Conservation (phyloP, 2,797 vertebrate species). For the Eremophila alpestris region DNA sequence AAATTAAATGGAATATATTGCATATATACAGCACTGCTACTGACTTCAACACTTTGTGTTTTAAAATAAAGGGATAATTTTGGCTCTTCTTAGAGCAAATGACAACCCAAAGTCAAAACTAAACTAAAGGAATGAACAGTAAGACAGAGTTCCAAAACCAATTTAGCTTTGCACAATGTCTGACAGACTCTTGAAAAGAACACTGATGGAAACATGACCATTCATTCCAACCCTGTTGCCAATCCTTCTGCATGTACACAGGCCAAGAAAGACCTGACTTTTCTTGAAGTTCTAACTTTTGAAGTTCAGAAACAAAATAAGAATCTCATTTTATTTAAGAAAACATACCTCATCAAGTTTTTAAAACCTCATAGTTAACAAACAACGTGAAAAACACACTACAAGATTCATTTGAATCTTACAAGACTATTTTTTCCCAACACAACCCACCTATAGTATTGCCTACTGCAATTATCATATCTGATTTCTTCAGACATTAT, state of each 20-base stretch:
- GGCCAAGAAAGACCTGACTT: not conserved
- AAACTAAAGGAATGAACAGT: not conserved
- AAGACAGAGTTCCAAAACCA: not conserved
- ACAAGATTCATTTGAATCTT: not conserved
- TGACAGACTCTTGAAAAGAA: not conserved
- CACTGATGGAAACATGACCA: not conserved
- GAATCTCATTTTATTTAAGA: not conserved
- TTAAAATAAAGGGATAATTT: not conserved
- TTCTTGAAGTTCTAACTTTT: not conserved
- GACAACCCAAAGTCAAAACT: not conserved
- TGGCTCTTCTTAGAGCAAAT: not conserved
- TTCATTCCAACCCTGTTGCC: not conserved
- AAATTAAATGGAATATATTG: not conserved
- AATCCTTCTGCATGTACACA: not conserved
- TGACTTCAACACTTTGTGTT: not conserved
- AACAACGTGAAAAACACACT: not conserved
- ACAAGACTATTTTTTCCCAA: not conserved
- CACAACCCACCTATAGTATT: not conserved
- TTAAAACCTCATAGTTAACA: not conserved
- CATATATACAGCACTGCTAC: not conserved
- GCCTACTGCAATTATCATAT: not conserved
- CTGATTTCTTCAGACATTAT: not conserved
- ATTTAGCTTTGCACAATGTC: not conserved
- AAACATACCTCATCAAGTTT: not conserved
- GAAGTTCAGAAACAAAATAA: not conserved